Conservation (phyloP, 92 coral and sea anemone genomes). For the Meandrina meandrites region DNA sequence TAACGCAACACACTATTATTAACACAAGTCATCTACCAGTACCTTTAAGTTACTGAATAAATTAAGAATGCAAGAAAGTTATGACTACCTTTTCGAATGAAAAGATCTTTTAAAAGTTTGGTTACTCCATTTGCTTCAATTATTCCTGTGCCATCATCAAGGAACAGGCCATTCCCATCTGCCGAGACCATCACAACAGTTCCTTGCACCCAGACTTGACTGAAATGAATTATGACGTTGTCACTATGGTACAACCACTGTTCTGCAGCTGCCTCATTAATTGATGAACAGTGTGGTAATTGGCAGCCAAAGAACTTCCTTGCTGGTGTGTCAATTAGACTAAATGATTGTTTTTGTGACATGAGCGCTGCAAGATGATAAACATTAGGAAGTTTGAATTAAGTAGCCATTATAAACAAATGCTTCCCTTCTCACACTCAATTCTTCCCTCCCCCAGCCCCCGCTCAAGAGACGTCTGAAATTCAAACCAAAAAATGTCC, state of each 20-base stretch:
- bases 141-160: constrained; percentile 86
- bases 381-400: not conserved
- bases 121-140: constrained; percentile 64
- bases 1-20: no score
- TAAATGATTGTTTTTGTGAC: constrained; percentile 50
- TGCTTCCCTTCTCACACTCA: no score
- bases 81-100: constrained; percentile 71
- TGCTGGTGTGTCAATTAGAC: constrained; percentile 62
- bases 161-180: constrained; percentile 67
- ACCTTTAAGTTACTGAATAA: no score
- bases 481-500: no score
- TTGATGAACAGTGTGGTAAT: constrained; percentile 30
- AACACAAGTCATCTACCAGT: no score
- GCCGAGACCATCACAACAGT: constrained; percentile 51
- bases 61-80: no score
- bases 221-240: not conserved
- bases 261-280: not conserved
- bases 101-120: constrained; percentile 63
- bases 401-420: not conserved
- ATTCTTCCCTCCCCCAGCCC: no score
- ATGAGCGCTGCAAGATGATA: constrained; percentile 21
- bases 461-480: no score
- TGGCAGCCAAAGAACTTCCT: constrained; percentile 73
- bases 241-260: not conserved
- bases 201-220: constrained; percentile 86